A percentile compares a stretch with the other conserved stretches of the same genome.
Evolutionary conservation across 2,888 invertebrate species (phyloP).

Genomic region (Dryocosmus kuriphilus): DNA sequence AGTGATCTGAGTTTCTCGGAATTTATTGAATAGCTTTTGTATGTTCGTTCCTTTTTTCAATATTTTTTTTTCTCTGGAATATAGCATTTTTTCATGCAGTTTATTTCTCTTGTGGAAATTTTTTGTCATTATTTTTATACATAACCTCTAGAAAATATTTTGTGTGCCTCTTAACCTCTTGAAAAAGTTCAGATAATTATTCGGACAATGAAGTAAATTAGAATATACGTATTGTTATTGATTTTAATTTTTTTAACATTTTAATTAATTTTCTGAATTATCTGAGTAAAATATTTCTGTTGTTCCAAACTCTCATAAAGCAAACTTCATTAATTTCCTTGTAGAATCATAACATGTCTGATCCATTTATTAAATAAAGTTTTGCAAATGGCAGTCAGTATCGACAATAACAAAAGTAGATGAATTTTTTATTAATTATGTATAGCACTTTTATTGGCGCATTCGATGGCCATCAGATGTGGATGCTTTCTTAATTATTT

Average conservation of each 20-base stretch:
- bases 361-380: neutral
- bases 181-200: too few species aligned
- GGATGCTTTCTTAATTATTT: neutral
- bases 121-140: too few species aligned
- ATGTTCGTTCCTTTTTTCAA: too few species aligned
- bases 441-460: neutral
- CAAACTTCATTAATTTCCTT: neutral
- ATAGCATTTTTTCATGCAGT: too few species aligned
- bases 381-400: slow-evolving; percentile 1
- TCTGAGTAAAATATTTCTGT: neutral
- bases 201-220: too few species aligned
- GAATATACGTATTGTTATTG: too few species aligned
- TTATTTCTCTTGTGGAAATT: too few species aligned
- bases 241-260: neutral
- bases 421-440: neutral
- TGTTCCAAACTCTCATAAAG: neutral
- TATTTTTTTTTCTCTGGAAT: too few species aligned
- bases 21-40: too few species aligned
- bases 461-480: neutral
- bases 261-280: neutral
- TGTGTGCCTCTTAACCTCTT: too few species aligned
- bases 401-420: neutral
- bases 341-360: neutral
- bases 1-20: too few species aligned
- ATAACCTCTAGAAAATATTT: too few species aligned